These are phyloP conservation scores for Eupristina koningsbergeri DNA, from an alignment of 1,140 invertebrate genomes.

Conservation along the genomic window DNA sequence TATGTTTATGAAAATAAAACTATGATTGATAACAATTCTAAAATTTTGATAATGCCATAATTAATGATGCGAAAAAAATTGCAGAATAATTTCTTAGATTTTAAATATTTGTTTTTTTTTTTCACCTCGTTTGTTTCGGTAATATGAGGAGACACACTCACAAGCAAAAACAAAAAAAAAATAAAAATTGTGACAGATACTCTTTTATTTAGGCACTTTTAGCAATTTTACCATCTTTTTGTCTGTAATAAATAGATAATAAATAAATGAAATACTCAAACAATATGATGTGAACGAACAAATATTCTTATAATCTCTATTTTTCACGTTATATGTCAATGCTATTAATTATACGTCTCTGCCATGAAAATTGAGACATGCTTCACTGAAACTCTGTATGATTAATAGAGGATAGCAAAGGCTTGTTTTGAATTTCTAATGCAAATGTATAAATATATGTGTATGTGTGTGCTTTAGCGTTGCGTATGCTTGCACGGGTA, in stretches of 20 bases:
- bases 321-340: conserved; percentile 4
- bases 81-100: conserved; percentile 14
- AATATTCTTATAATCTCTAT: background rate
- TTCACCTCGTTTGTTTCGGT: background rate
- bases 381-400: background rate
- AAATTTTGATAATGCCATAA: background rate
- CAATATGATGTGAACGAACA: background rate
- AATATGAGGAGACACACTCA: background rate
- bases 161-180: background rate
- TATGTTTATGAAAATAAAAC: too few species aligned
- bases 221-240: conserved; percentile 24
- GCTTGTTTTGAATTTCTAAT: background rate
- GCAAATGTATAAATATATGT: background rate
- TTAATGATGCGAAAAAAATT: background rate
- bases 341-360: conserved; percentile 14
- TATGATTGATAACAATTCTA: background rate
- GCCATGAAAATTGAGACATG: background rate
- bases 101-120: background rate
- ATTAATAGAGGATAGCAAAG: background rate
- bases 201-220: conserved; percentile 19
- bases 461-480: too few species aligned
- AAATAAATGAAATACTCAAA: background rate
- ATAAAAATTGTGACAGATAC: conserved; percentile 19
- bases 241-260: background rate
- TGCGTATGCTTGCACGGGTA: too few species aligned